Evolutionary conservation across 2,888 invertebrate genomes (phyloP).

Genomic region (Selenia dentaria): DNA sequence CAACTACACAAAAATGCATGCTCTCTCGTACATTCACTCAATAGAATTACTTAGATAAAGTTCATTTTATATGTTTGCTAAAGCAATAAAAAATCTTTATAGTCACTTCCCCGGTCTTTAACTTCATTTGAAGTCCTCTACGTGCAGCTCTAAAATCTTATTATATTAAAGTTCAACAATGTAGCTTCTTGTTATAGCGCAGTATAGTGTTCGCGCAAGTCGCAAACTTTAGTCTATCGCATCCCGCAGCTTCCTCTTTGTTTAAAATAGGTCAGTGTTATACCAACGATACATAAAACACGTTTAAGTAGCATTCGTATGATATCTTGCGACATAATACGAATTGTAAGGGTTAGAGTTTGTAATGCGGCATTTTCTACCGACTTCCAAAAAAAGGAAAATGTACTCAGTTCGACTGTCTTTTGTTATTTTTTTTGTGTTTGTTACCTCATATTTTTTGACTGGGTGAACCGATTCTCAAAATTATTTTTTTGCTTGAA

Average conservation of each 20-base stretch:
- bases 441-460: too few species aligned
- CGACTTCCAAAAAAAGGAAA: too few species aligned
- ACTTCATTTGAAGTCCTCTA: conserved; percentile 18
- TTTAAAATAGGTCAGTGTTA: conserved; percentile 25
- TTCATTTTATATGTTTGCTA: conserved; percentile 2
- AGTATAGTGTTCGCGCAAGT: conserved; percentile 22
- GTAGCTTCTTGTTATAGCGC: conserved; percentile 14
- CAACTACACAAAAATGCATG: too few species aligned
- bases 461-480: too few species aligned
- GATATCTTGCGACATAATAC: not conserved
- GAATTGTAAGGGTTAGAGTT: too few species aligned
- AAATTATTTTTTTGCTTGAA: too few species aligned
- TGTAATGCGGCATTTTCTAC: too few species aligned
- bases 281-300: conserved; percentile 12
- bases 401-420: too few species aligned
- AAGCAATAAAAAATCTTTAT: conserved; percentile 17
- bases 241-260: conserved; percentile 26
- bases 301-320: conserved; percentile 5
- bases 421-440: too few species aligned
- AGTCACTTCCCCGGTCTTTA: conserved; percentile 17
- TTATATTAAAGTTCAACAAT: conserved; percentile 25
- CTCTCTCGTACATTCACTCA: too few species aligned
- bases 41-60: too few species aligned
- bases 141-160: conserved; percentile 19
- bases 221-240: conserved; percentile 30